These are phyloP conservation scores for Heterotis niloticus DNA, from an alignment of 2,113 vertebrate genomes.

Conservation along the genomic window DNA sequence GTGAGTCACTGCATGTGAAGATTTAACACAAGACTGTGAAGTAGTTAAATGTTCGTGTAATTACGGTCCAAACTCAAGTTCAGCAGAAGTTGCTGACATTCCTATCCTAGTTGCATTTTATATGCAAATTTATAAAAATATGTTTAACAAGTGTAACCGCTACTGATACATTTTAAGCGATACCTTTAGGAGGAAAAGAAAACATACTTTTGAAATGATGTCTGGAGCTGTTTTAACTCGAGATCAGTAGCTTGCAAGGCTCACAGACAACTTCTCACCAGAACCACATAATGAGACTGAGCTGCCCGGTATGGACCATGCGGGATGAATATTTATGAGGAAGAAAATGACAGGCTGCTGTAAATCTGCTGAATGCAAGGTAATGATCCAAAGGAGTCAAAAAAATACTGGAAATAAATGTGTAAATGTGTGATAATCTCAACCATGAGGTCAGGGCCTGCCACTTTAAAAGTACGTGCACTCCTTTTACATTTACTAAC, in stretches of 20 bases:
- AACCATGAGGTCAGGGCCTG: too few relatives aligned
- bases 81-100: neutral
- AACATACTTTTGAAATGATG: neutral
- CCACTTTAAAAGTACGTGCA: too few relatives aligned
- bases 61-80: neutral
- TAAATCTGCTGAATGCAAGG: neutral
- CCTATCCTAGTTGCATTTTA: neutral
- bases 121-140: conserved; percentile 14
- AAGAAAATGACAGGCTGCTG: neutral
- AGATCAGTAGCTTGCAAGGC: too few relatives aligned
- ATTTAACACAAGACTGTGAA: too few relatives aligned
- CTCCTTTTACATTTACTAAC: too few relatives aligned
- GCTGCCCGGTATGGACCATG: neutral
- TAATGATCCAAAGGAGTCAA: neutral
- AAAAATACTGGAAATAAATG: neutral
- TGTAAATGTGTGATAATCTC: neutral
- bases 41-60: too few relatives aligned
- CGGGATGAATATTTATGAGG: neutral
- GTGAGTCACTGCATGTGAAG: too few relatives aligned
- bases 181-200: too few relatives aligned
- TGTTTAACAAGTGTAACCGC: neutral
- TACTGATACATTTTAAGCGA: neutral
- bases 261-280: too few relatives aligned
- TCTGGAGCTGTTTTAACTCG: neutral
- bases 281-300: neutral